Evolutionary conservation across 2,113 vertebrate species (phyloP).

Genomic region (Tiliqua scincoides): DNA sequence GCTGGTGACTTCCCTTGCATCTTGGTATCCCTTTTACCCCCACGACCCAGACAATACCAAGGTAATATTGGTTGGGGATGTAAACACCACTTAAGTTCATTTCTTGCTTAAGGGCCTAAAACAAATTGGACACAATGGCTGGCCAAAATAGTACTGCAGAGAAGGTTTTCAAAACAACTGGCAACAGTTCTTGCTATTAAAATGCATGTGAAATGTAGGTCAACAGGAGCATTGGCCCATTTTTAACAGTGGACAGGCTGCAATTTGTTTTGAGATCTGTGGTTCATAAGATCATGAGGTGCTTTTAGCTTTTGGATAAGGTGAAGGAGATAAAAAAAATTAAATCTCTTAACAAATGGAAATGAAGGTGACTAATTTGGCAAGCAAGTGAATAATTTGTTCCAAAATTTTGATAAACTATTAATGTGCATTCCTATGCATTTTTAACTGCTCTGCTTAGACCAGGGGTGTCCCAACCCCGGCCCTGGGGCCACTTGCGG

Average conservation of each 20-base stretch:
- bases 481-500: too few relatives aligned
- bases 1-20: too few relatives aligned
- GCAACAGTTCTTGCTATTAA: constrained; percentile 12
- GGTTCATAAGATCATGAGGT: rapidly evolving
- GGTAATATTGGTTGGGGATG: constrained; percentile 22
- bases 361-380: constrained; percentile 17
- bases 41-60: neutral
- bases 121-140: neutral
- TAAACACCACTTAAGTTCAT: neutral
- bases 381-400: constrained; percentile 11
- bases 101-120: constrained; percentile 2
- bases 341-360: neutral
- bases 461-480: too few relatives aligned
- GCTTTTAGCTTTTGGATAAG: neutral
- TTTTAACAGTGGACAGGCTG: constrained; percentile 29
- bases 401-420: neutral
- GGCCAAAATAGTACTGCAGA: neutral
- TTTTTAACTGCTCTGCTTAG: constrained; percentile 8
- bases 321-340: neutral
- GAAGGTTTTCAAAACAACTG: constrained; percentile 16
- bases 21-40: too few relatives aligned
- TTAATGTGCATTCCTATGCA: too few relatives aligned
- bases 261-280: neutral
- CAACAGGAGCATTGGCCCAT: constrained; percentile 22
- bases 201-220: neutral